Base-by-base conservation (phyloP, 2,888 invertebrate species). In the Netelia virgata region DNA sequence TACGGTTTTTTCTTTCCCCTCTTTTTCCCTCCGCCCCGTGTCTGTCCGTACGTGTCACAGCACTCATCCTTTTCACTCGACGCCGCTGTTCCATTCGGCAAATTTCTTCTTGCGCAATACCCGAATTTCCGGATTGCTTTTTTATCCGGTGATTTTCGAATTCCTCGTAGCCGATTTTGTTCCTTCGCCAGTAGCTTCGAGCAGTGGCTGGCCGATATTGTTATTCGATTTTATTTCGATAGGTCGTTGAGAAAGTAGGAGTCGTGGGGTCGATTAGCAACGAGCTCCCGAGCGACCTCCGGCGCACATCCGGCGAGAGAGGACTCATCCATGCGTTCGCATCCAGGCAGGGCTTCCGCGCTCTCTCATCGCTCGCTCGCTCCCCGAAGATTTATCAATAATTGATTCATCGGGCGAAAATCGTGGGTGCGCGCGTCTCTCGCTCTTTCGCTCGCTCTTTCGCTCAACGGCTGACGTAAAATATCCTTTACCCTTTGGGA, bases 341-440 rank as follows among this genome's bases (percentile, higher is more conserved):
- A 73, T 66, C 55, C 69, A 61, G 36, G 36, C 36, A 36, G 47
- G 36, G 75, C 78, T 82, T 84, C 82, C 84, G 78, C 47, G 73
- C 61, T 43, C 66, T 36, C 28, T 36, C 28, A 14, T 14, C 53
- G 9, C 53, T 20, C 50, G 36, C 72, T 57, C 76, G 70, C 76
- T 64, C 81, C 77, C 85, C 85, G 79, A 82, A 85, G 85, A 85
- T 85, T 85, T 68, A 72, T 85, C 85, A 85, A 85, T 85, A 85
- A 85, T 85, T 85, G 85, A 85, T 85, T 85, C 82, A 79, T 79
- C 82, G 79, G 75, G 75, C 72, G 75, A 79, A 79, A 85, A 85
- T 85, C 74, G 85, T 82, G 64, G 82, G 78, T 75, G 82, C 82
- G 18, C 70, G 47, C 73, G 66, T 69, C 41, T 41, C 18, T 73